Evolutionary conservation across 2,797 vertebrate species (phyloP).

Genomic region (Anniella stebbinsi): DNA sequence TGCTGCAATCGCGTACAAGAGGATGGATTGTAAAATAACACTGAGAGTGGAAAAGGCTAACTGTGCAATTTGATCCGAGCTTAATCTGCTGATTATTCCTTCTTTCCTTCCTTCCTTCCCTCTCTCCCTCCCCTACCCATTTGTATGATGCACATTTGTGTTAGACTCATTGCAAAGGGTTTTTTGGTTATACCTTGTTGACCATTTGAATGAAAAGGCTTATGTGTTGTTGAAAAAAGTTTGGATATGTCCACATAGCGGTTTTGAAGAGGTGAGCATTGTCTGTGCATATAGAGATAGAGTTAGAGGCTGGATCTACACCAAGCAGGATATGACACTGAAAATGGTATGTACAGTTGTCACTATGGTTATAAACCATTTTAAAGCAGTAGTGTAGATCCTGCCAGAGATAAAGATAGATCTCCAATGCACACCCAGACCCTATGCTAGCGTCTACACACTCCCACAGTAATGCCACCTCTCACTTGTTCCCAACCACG

Average conservation of each 20-base stretch:
- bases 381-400: too few relatives aligned
- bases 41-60: neutral
- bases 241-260: neutral
- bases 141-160: accelerated
- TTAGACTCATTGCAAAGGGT: neutral
- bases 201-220: neutral
- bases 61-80: neutral
- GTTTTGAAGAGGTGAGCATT: neutral
- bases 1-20: neutral
- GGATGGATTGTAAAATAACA: neutral
- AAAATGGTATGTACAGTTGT: too few relatives aligned
- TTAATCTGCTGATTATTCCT: neutral
- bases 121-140: neutral
- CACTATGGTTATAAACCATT: too few relatives aligned
- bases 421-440: too few relatives aligned
- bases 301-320: too few relatives aligned
- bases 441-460: too few relatives aligned
- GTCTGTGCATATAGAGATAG: too few relatives aligned
- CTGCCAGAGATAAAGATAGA: too few relatives aligned
- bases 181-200: neutral
- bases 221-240: neutral
- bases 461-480: too few relatives aligned
- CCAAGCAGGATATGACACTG: too few relatives aligned
- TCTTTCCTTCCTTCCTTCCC: too few relatives aligned
- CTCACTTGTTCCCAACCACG: neutral